A percentile compares a stretch with the other conserved stretches of the same genome.
Evolutionary conservation across 2,113 vertebrate genomes (phyloP).

Genomic region (Zosterops borbonicus): DNA sequence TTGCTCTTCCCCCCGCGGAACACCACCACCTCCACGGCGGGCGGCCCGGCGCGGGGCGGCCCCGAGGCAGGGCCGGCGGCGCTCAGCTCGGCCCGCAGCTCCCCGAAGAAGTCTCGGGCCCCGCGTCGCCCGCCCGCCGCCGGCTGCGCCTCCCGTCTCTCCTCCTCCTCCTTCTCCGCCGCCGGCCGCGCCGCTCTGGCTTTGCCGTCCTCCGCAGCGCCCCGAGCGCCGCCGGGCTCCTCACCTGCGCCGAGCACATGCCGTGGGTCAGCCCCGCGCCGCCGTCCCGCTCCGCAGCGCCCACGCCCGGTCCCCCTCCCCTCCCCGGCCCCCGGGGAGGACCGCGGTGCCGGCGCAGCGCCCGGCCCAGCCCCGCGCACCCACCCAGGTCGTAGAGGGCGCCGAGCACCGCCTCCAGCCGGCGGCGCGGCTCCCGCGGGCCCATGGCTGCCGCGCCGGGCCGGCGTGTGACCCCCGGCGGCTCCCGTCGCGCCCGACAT

Average conservation of each 20-base stretch:
- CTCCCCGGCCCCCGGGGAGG: not conserved
- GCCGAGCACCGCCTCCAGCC: not conserved
- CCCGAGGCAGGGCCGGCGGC: not conserved
- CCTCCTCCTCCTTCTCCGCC: not conserved
- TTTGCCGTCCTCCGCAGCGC: too few species aligned
- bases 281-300: not conserved
- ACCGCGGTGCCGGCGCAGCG: not conserved
- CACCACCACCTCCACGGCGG: slow-evolving; percentile 29
- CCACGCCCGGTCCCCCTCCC: not conserved
- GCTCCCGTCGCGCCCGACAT: not conserved
- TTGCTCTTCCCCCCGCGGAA: slow-evolving; percentile 18
- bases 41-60: not conserved
- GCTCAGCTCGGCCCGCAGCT: slow-evolving; percentile 10
- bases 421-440: not conserved
- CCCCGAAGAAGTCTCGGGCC: slow-evolving; percentile 3
- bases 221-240: not conserved
- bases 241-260: not conserved
- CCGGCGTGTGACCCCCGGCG: not conserved
- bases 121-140: not conserved
- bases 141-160: not conserved
- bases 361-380: not conserved
- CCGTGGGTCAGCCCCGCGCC: not conserved
- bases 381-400: not conserved
- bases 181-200: not conserved
- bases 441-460: not conserved